These are phyloP conservation scores for Gouania willdenowi DNA, from an alignment of 2,797 vertebrate species.

Conservation along the genomic window DNA sequence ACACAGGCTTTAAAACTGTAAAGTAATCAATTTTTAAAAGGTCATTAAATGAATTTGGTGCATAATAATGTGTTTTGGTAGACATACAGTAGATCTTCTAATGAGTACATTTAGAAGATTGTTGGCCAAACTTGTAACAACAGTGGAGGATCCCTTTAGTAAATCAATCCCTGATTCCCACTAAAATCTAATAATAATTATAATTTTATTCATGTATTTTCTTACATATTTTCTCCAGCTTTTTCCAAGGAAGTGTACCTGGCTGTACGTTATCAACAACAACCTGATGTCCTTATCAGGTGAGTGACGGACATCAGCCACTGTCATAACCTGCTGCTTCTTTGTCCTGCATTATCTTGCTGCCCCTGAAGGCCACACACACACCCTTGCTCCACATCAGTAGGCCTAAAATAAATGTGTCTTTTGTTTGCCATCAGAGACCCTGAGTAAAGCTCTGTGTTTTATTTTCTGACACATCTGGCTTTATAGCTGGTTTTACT, in stretches of 20 bases:
- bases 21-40: too few relatives aligned
- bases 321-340: conserved; percentile 43
- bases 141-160: too few relatives aligned
- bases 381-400: conserved; percentile 13
- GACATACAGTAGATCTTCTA: too few relatives aligned
- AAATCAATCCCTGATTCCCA: too few relatives aligned
- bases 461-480: conserved; percentile 6
- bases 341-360: conserved; percentile 49
- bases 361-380: conserved; percentile 23
- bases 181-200: too few relatives aligned
- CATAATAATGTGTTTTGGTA: too few relatives aligned
- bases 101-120: too few relatives aligned
- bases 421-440: conserved; percentile 25
- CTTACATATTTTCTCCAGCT: conserved; percentile 73
- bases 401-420: conserved; percentile 30
- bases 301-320: conserved; percentile 61
- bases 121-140: too few relatives aligned
- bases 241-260: conserved; percentile 93
- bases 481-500: conserved; percentile 6
- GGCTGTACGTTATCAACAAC: conserved; percentile 99
- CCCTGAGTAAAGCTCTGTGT: conserved; percentile 6
- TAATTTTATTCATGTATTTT: too few relatives aligned
- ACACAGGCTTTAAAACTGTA: too few relatives aligned
- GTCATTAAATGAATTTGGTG: too few relatives aligned
- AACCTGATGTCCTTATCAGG: conserved; percentile 98